A percentile compares a stretch with the other conserved stretches of the same genome.
phyloP scores from a whole-genome alignment of 2,797 vertebrate genomes.

The Tadarida brasiliensis region DNA sequence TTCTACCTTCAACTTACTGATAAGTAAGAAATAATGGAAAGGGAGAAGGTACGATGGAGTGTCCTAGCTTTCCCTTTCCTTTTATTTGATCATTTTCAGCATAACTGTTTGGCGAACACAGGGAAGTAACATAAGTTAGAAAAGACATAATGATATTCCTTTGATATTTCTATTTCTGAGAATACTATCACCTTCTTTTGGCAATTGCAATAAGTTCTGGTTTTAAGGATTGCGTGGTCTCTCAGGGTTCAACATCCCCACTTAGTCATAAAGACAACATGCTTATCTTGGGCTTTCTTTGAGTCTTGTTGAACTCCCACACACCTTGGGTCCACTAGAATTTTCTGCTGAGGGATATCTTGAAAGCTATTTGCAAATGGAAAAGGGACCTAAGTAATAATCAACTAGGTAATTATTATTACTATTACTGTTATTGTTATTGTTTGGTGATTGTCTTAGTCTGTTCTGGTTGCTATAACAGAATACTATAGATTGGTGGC shows the following conservation, averaged over 20 bases:
- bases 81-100: neutral
- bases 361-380: neutral
- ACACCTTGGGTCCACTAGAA: neutral
- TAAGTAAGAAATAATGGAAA: neutral
- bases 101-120: neutral
- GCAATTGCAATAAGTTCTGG: neutral
- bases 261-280: neutral
- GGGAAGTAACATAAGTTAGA: neutral
- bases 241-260: neutral
- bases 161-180: constrained; percentile 7
- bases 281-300: neutral
- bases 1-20: neutral
- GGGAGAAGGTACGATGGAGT: neutral
- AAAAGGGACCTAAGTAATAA: neutral
- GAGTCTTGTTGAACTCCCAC: neutral
- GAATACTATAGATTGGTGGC: neutral
- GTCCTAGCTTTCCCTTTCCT: neutral
- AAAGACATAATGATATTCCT: neutral
- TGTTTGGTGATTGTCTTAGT: neutral
- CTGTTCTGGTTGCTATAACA: neutral
- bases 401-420: neutral
- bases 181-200: neutral
- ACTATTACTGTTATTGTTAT: neutral
- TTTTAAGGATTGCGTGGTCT: neutral
- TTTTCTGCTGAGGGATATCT: neutral